Evolutionary conservation across 1,140 invertebrate species (phyloP).

Genomic region (Cyclargus thomasi): DNA sequence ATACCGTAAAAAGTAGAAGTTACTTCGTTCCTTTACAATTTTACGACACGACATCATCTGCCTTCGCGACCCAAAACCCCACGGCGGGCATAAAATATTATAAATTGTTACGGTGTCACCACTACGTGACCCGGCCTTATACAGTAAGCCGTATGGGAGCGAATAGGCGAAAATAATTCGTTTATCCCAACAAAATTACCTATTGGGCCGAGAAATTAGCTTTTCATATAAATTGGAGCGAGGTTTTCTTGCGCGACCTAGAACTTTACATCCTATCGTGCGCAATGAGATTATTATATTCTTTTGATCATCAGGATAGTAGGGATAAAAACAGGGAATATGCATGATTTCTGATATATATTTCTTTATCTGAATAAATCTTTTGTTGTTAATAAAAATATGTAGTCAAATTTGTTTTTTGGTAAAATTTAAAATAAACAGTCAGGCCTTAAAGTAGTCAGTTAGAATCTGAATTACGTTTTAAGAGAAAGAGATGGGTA

Average conservation of each 20-base stretch:
- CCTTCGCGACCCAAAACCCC: neutral
- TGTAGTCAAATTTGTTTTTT: too few species aligned
- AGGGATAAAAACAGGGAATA: too few species aligned
- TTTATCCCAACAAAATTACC: conserved; percentile 45
- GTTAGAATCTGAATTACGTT: too few species aligned
- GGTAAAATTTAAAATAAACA: too few species aligned
- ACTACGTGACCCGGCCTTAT: conserved; percentile 27
- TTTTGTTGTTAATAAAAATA: too few species aligned
- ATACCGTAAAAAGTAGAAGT: neutral
- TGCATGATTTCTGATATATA: too few species aligned
- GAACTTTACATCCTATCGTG: conserved; percentile 22
- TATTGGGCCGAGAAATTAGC: conserved; percentile 46
- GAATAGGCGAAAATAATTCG: conserved; percentile 46
- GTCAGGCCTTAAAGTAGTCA: too few species aligned
- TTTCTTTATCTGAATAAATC: too few species aligned
- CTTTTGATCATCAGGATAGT: neutral
- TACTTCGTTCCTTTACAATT: neutral
- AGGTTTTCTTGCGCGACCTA: conserved; percentile 26
- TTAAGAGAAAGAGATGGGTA: too few species aligned
- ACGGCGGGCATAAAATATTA: conserved; percentile 3
- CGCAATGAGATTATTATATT: neutral
- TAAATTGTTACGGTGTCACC: conserved; percentile 18
- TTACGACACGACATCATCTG: neutral
- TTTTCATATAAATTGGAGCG: conserved; percentile 35
- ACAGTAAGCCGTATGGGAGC: conserved; percentile 22